Conservation (phyloP, 2,888 invertebrate species). For the Fragum sueziense region DNA sequence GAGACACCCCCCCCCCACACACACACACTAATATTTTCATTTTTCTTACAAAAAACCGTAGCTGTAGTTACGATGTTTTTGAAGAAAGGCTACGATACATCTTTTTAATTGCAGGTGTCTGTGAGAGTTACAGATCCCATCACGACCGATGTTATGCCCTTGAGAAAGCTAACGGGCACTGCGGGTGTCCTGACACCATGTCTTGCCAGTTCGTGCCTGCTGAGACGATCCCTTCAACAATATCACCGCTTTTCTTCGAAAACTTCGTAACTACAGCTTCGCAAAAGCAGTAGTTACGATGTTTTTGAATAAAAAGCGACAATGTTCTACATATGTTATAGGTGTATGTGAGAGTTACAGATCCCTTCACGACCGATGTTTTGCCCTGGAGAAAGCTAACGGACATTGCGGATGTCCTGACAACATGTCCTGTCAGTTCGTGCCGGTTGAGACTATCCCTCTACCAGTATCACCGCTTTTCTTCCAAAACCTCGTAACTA, state of each 20-base stretch:
- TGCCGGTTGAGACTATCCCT: conserved; percentile 7
- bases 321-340: too few relatives aligned
- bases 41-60: too few relatives aligned
- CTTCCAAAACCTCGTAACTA: too few relatives aligned
- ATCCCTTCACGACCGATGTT: conserved; percentile 22
- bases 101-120: too few relatives aligned
- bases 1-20: neutral
- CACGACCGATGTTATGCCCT: conserved; percentile 26
- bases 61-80: too few relatives aligned
- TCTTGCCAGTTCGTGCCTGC: conserved; percentile 39
- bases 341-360: conserved; percentile 42
- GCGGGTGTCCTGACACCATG: conserved; percentile 31
- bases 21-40: too few relatives aligned
- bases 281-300: too few relatives aligned
- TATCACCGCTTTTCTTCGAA: too few relatives aligned
- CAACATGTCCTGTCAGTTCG: conserved; percentile 32
- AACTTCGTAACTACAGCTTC: too few relatives aligned
- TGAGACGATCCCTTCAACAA: neutral
- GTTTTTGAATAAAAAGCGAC: too few relatives aligned
- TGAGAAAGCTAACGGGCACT: conserved; percentile 43
- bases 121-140: conserved; percentile 34
- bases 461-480: too few relatives aligned
- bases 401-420: conserved; percentile 44
- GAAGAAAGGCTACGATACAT: too few relatives aligned
- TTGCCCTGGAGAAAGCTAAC: conserved; percentile 33